Base-by-base conservation (phyloP, 1,140 invertebrate genomes). In the Mercenaria mercenaria region DNA sequence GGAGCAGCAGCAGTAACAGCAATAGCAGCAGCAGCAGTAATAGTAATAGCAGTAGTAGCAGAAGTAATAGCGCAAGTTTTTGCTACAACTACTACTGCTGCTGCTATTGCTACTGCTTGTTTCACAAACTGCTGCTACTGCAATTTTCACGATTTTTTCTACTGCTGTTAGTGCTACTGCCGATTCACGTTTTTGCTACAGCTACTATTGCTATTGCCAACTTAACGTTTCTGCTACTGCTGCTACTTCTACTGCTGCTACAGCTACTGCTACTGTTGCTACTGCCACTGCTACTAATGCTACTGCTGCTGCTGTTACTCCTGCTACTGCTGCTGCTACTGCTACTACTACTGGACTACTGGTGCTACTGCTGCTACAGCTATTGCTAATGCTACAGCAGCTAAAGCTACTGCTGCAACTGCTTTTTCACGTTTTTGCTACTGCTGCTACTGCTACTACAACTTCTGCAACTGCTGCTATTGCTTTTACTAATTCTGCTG, bases 391-490 rank as follows among this genome's bases (percentile, higher is more conserved):
- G 29, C 64, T 85, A 59, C 39, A 69, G 23, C 37, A 76, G 32
- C 47, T 85, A 11, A 0, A 59, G 32, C 26, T 59, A 59, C n/a
- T 85, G 39, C 29, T 85, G 11, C 32, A 52, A 52, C 64, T 85
- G 37, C 80, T 85, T 50, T 26, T 90, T 13, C 23, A 56, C 6
- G 2, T 81, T 11, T 32, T 59, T n/a, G 18, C 52, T 77, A 59
- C 72, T 79, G 32, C 69, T 39, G 29, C 74, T 39, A 41, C 50
- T 74, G 18, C 79, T 84, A 52, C 59, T 52, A 89, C 79, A 43
- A n/a, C 59, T 83, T 50, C 64, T 83, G 50, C 79, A 67, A 72
- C 77, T 83, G 50, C 77, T 83, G 69, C 77, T 67, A 83, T 41
- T 67, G 69, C 80, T 83, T 41, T 34, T 89, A 69, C 77, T 82